Evolutionary conservation across 2,888 invertebrate species (phyloP).

Genomic region (Calameuta filiformis): DNA sequence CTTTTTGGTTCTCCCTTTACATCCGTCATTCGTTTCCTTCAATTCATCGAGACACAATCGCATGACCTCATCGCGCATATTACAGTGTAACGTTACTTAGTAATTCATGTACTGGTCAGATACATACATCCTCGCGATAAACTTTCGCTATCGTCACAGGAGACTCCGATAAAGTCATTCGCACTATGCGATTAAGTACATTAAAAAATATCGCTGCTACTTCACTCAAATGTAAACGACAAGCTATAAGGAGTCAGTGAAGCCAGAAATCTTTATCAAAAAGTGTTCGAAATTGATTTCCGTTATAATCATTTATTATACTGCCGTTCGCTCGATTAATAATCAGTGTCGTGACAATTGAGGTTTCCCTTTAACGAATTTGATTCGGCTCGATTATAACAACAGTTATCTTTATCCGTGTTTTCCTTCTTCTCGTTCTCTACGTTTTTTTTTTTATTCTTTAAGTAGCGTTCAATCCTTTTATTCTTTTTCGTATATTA

Average conservation of each 20-base stretch:
- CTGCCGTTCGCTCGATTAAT: not conserved
- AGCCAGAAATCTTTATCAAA: slow-evolving; percentile 24
- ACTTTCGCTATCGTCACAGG: not conserved
- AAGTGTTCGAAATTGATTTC: not conserved
- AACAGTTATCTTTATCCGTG: not conserved
- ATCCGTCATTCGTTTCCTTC: not conserved
- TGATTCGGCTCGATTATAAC: not conserved
- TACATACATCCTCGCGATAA: not conserved
- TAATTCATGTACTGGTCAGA: not conserved
- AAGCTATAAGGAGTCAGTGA: slow-evolving; percentile 40
- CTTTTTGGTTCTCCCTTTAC: not conserved
- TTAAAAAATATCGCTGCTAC: slow-evolving; percentile 54
- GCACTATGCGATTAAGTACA: slow-evolving; percentile 50
- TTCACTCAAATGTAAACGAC: slow-evolving; percentile 42
- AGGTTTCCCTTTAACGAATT: not conserved
- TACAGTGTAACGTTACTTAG: not conserved
- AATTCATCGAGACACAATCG: not conserved
- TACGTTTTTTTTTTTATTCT: not conserved
- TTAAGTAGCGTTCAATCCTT: not conserved
- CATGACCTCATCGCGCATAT: not conserved
- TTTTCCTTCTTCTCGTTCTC: not conserved
- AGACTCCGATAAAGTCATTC: not conserved
- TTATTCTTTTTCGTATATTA: not conserved
- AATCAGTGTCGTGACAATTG: not conserved
- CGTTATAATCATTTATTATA: not conserved